Evolutionary conservation across 2,113 vertebrate genomes (phyloP).

Genomic region (Ondatra zibethicus): DNA sequence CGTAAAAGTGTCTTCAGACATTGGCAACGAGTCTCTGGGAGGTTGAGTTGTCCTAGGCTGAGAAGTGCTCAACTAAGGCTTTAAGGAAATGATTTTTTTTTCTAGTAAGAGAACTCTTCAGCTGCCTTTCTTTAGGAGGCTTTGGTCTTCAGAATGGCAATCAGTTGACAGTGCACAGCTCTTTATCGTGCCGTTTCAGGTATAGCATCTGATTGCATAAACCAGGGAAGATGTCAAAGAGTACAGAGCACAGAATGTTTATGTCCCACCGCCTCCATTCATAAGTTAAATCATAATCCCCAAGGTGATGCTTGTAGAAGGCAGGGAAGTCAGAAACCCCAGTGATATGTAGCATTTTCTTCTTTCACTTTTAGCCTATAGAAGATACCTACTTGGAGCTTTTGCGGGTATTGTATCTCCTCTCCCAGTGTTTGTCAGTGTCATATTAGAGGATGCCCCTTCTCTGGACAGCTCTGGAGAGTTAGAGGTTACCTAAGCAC

Average conservation of each 20-base stretch:
- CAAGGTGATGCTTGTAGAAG: not conserved
- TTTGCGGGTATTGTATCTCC: not conserved
- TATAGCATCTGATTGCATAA: not conserved
- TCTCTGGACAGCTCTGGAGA: not conserved
- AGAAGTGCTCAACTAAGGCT: not conserved
- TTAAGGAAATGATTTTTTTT: not conserved
- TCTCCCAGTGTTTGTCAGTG: not conserved
- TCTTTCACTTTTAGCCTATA: not conserved
- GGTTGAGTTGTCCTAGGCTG: not conserved
- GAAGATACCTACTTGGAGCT: not conserved
- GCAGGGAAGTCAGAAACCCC: not conserved
- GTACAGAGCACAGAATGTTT: not conserved
- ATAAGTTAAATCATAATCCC: not conserved
- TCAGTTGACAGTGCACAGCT: not conserved
- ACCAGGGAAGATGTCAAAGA: not conserved
- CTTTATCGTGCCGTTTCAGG: not conserved
- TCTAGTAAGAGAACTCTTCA: not conserved
- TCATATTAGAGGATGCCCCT: not conserved
- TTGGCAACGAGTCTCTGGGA: not conserved
- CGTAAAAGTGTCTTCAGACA: not conserved
- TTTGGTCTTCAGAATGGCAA: not conserved
- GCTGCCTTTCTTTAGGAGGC: not conserved
- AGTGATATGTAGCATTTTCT: not conserved
- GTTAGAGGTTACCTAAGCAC: not conserved
- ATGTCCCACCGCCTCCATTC: not conserved